Conservation (phyloP, 2,113 vertebrate species). For the Hylia prasina region DNA sequence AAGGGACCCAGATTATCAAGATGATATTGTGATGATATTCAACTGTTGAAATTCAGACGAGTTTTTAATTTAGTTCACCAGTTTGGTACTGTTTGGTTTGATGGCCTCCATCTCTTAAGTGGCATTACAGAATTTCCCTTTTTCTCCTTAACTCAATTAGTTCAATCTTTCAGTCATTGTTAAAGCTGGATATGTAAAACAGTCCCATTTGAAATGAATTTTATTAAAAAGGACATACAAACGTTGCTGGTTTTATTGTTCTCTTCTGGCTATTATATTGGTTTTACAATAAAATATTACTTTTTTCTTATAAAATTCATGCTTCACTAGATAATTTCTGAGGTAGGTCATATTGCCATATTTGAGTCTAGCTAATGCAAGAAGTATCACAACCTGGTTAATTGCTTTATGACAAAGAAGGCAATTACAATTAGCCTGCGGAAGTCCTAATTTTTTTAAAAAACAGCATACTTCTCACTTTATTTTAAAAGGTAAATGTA, state of each 20-base stretch:
- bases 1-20: background rate
- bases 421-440: background rate
- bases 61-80: background rate
- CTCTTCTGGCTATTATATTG: background rate
- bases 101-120: background rate
- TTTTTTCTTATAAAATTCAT: background rate
- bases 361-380: background rate
- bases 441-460: background rate
- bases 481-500: background rate
- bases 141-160: background rate
- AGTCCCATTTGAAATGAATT: background rate
- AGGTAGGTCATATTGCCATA: background rate
- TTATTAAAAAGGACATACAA: background rate
- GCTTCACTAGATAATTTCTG: background rate
- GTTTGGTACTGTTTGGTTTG: background rate
- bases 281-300: background rate
- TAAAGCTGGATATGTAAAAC: background rate
- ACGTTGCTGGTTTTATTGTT: background rate
- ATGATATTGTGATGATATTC: background rate
- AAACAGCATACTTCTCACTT: background rate
- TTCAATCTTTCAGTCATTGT: background rate
- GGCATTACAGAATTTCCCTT: background rate
- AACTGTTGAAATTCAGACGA: background rate
- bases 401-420: background rate
- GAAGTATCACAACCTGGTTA: background rate